These are phyloP conservation scores for Smittia aterrima DNA, from an alignment of 2,888 invertebrate species.

Conservation along the genomic window DNA sequence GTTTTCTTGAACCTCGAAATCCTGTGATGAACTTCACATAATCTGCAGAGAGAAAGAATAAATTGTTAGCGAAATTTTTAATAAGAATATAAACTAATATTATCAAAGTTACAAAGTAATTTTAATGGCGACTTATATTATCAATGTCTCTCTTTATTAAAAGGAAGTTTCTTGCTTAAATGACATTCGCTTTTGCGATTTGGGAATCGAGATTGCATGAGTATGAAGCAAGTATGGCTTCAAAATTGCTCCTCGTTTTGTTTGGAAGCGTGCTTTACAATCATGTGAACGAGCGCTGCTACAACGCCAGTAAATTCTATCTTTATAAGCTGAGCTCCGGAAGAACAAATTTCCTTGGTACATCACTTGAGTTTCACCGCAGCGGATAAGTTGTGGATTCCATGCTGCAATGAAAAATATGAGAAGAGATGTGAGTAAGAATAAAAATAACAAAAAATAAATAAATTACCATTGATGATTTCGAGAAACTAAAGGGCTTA, in stretches of 20 bases:
- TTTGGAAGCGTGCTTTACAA: slow-evolving; percentile 34
- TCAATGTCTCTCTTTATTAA: too few relatives aligned
- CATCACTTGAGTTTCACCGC: slow-evolving; percentile 34
- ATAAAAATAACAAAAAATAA: background rate
- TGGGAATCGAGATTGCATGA: slow-evolving; percentile 1
- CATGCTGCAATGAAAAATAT: background rate
- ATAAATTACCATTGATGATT: background rate
- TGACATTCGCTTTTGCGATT: too few relatives aligned
- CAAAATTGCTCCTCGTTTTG: slow-evolving; percentile 1
- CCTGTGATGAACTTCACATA: slow-evolving; percentile 50
- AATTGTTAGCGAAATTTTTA: background rate
- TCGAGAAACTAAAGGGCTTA: too few relatives aligned
- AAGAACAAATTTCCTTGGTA: slow-evolving; percentile 33
- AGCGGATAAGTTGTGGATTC: slow-evolving; percentile 23
- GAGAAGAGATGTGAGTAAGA: background rate
- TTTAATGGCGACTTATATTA: too few relatives aligned
- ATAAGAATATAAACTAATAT: background rate
- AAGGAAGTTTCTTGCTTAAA: too few relatives aligned
- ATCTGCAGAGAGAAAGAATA: background rate
- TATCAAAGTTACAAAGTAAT: too few relatives aligned
- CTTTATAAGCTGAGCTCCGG: slow-evolving; percentile 12
- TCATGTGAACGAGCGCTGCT: background rate
- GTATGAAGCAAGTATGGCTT: slow-evolving; percentile 30
- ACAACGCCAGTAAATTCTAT: slow-evolving; percentile 34
- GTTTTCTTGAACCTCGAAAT: slow-evolving; percentile 53